Conservation (phyloP, 2,113 vertebrate genomes). For the Alosa alosa region DNA sequence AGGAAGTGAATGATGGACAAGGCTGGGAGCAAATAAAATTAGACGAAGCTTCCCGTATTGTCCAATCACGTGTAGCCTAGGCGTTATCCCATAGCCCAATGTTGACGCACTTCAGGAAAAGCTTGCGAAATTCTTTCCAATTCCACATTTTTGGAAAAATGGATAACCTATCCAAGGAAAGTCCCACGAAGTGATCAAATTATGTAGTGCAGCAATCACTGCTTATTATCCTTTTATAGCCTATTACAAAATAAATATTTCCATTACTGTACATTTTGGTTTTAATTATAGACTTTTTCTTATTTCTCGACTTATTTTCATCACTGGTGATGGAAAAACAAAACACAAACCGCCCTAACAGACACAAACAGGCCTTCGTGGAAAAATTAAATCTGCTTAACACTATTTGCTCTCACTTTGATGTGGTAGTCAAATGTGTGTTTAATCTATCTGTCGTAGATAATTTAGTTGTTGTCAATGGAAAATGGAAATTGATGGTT, state of each 20-base stretch:
- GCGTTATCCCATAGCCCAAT: neutral
- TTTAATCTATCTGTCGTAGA: neutral
- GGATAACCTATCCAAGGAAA: neutral
- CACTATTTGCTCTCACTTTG: neutral
- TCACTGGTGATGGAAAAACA: neutral
- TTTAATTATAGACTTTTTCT: neutral
- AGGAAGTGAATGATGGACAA: conserved; percentile 55
- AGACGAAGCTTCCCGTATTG: fast-evolving
- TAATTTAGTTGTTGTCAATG: neutral
- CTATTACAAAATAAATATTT: neutral
- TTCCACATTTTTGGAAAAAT: neutral
- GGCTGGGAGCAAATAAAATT: conserved; percentile 42
- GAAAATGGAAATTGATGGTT: neutral
- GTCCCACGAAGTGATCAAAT: neutral
- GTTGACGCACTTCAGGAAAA: conserved; percentile 35
- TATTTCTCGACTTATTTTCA: neutral
- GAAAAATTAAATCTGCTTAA: neutral
- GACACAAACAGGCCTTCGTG: neutral
- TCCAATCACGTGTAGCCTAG: conserved; percentile 49
- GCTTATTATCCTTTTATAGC: neutral
- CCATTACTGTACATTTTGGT: neutral
- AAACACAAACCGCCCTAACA: neutral
- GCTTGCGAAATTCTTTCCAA: conserved; percentile 25
- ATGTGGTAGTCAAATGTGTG: neutral
- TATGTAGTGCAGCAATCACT: neutral